Evolutionary conservation across 92 coral and sea anemone species (phyloP).

Genomic region (Porites evermanni): DNA sequence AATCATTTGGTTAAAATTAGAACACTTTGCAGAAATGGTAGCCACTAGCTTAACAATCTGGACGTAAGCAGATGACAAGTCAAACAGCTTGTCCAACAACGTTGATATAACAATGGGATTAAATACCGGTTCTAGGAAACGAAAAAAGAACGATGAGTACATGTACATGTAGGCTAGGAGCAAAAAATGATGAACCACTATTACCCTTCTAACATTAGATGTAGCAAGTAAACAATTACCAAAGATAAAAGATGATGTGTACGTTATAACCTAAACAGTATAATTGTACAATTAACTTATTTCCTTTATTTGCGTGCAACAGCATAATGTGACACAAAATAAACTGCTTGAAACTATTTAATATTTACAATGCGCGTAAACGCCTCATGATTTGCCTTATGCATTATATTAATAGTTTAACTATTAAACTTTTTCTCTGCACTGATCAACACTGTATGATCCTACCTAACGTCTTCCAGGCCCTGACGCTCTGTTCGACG

Average conservation of each 20-base stretch:
- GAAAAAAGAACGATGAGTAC: not conserved
- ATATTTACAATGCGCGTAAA: not conserved
- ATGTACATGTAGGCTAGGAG: too few relatives aligned
- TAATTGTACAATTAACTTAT: conserved; percentile 9
- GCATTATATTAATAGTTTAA: not conserved
- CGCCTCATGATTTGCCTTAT: not conserved
- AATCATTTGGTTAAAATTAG: not conserved
- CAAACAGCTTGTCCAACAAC: not conserved
- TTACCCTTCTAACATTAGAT: not conserved
- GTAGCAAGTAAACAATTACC: not conserved
- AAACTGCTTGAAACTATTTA: too few relatives aligned
- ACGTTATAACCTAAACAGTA: not conserved
- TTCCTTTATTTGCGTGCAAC: too few relatives aligned
- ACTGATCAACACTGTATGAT: not conserved
- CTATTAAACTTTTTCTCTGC: not conserved
- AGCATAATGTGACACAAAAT: too few relatives aligned
- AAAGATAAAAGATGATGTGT: not conserved
- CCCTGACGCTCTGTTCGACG: conserved; percentile 77
- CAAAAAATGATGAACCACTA: not conserved
- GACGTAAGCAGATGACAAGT: not conserved
- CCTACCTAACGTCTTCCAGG: conserved; percentile 89
- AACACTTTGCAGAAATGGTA: not conserved
- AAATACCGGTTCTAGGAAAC: too few relatives aligned
- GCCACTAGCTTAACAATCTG: not conserved
- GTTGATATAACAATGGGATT: not conserved